Evolutionary conservation across 2,113 vertebrate genomes (phyloP), one percentile per base, ranked within the genome.

Genomic region (Spilogale gracilis): DNA sequence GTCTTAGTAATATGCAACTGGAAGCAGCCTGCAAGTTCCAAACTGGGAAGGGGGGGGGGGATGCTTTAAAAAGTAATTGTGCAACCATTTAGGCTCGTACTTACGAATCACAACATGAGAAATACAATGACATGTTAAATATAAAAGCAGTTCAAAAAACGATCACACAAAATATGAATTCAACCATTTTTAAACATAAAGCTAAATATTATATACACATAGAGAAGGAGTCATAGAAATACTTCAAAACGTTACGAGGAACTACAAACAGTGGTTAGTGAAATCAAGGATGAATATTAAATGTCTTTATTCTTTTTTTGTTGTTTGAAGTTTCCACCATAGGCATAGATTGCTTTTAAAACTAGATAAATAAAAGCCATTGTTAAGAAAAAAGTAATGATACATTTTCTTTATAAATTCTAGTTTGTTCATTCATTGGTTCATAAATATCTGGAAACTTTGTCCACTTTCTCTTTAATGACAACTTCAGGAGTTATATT

Each of bases 71-170:
- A 89, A 65, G 58, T 60, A n/a, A 32, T 43, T n/a, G 56, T 45
- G 30, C 6, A 61, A 11, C 32, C 48, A 69, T 30, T 61, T 56
- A 94, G 73, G 56, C 18, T 25, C 85, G n/a, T 45, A 61, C 21
- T 58, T 27, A 60, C 9, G 56, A 92, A 67, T 23, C 65, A 73
- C 0, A 38, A n/a, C 11, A 4, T 38, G 65, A 89, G 43, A 89
- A 86, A 80, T 54, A n/a, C 23, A 69, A 17, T n/a, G 43, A 90
- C 27, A 94, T 14, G 2, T 20, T 52, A 61, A 52, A 74, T 27
- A n/a, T 60, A 30, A 92, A 93, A 84, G 10, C 13, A 79, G 18
- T 23, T 90, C 12, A 95, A 97, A 74, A 94, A 89, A 67, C n/a
- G 21, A 45, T 4, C 9, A 43, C 2, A 76, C 16, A 91, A 89